Base-by-base conservation (phyloP, 1,140 invertebrate genomes). In the Polypedilum pembai region DNA sequence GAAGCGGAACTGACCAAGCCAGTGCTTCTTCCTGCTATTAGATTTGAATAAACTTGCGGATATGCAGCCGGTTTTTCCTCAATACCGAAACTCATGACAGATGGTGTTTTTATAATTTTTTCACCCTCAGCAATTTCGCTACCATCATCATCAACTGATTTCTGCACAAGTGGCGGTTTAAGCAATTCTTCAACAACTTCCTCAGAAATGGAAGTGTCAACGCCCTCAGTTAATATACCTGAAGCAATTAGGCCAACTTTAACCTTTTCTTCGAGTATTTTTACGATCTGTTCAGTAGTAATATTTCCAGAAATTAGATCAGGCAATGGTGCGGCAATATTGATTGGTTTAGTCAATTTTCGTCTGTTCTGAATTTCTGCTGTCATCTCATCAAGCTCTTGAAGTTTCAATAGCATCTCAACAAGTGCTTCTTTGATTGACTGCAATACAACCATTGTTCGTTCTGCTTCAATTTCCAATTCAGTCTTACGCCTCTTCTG, bases 351-450 rank as follows among this genome's bases (percentile, higher is more conserved):
- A 8, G 73, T 15, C 8, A 20, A 41, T 73, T 17, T 41, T 41
- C 73, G 40, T 0, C 77, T 77, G 1, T 76, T 75, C 41, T 73
- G 74, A 65, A 82, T 76, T 17, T 80, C 79, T 0, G 81, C 80
- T 17, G 80, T 78, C 66, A 77, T 80, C 69, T 82, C 81, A 72
- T 82, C 79, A n/a, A 82, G 78, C 66, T 82, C 81, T 75, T 82
- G 80, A 12, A 82, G 76, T 73, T 82, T 82, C 74, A 80, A 81
- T 73, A 82, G 81, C 78, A 82, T 81, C 75, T 82, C 81, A 33
- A 80, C 78, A n/a, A 82, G 79, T 40, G 77, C 79, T 15, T 80
- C 78, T 17, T 86, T 86, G 1, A 87, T 85, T 73, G 85, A 85
- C 74, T 86, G 78, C 3, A 87, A 77, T 4, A 86, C 81, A 0